These are phyloP conservation scores for Elaeidobius kamerunicus DNA, from an alignment of 2,888 invertebrate genomes.

Conservation along the genomic window DNA sequence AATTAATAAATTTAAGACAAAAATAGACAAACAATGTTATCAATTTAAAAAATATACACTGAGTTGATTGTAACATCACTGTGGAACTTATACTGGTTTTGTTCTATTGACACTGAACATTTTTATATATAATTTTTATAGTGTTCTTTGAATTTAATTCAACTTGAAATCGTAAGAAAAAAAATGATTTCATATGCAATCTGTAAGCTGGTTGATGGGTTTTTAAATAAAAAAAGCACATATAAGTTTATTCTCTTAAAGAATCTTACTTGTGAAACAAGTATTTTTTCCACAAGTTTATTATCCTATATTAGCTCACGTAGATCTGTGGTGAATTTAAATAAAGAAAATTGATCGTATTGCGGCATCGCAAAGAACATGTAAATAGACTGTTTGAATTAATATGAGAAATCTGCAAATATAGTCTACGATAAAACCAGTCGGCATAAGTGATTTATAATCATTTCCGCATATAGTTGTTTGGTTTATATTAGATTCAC, in stretches of 20 bases:
- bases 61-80: too few relatives aligned
- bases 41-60: too few relatives aligned
- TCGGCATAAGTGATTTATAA: constrained; percentile 20
- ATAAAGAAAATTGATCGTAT: constrained; percentile 22
- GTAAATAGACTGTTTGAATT: constrained; percentile 24
- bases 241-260: too few relatives aligned
- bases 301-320: constrained; percentile 14
- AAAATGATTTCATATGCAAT: too few relatives aligned
- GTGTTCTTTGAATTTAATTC: not conserved
- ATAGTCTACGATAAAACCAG: constrained; percentile 22
- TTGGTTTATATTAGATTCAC: constrained; percentile 18
- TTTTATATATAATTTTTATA: not conserved
- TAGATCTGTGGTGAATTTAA: constrained; percentile 23
- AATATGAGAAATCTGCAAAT: constrained; percentile 27
- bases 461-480: constrained; percentile 22
- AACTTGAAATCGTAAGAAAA: too few relatives aligned
- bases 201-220: too few relatives aligned
- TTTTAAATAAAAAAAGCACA: too few relatives aligned
- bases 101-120: too few relatives aligned
- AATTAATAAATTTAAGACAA: too few relatives aligned
- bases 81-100: too few relatives aligned
- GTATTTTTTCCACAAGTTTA: not conserved
- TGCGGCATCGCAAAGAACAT: constrained; percentile 25
- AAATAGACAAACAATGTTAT: too few relatives aligned
- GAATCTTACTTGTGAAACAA: too few relatives aligned